Evolutionary conservation across 2,888 invertebrate species (phyloP).

Genomic region (Parnassius smintheus): DNA sequence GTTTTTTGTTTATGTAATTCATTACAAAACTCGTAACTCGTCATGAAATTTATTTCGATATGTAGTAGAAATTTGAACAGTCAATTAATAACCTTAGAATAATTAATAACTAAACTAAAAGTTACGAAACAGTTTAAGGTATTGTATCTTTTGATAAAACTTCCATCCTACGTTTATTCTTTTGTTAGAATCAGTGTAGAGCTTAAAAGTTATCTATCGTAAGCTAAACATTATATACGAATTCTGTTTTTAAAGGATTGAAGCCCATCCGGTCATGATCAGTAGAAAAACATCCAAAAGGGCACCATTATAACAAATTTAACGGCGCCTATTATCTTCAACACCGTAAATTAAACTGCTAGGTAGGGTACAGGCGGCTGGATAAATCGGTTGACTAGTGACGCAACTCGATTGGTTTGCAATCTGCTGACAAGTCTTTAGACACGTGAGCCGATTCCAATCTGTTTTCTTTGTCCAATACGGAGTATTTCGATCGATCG

Average conservation of each 20-base stretch:
- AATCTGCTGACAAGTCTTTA: constrained; percentile 38
- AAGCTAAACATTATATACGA: no score
- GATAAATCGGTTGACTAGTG: constrained; percentile 48
- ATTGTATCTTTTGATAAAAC: no score
- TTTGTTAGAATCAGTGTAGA: no score
- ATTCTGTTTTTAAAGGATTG: constrained; percentile 2
- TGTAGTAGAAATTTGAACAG: no score
- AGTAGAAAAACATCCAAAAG: constrained; percentile 50
- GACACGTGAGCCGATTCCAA: constrained; percentile 55
- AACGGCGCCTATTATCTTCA: constrained; percentile 73
- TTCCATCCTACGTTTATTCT: no score
- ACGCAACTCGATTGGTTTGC: constrained; percentile 36
- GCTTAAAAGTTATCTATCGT: no score
- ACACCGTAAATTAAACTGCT: constrained; percentile 74
- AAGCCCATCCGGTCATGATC: constrained; percentile 28
- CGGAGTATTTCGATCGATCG: constrained; percentile 46
- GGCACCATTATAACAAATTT: constrained; percentile 64
- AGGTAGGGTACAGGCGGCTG: constrained; percentile 50
- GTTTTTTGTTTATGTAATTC: not conserved
- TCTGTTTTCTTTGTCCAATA: constrained; percentile 74
- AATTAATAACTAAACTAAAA: no score
- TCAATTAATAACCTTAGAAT: no score
- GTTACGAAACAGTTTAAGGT: no score
- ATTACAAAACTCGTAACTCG: no score
- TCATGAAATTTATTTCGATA: no score